These are phyloP conservation scores for Dryas iulia DNA, from an alignment of 1,140 invertebrate genomes.

Conservation along the genomic window DNA sequence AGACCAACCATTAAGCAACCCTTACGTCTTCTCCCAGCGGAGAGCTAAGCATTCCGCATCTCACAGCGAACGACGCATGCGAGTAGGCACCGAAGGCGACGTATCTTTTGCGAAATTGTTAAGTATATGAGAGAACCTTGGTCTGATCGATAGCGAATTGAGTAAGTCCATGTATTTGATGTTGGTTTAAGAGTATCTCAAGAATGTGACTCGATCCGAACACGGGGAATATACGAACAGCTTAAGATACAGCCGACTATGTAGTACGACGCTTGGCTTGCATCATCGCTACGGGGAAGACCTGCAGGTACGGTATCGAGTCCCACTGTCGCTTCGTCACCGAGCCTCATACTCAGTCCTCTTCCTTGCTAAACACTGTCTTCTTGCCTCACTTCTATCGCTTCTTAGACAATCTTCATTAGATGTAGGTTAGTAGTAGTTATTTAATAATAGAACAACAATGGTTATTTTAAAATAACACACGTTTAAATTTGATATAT, in stretches of 20 bases:
- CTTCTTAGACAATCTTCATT: constrained; percentile 19
- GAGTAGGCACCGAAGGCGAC: constrained; percentile 57
- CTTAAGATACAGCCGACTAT: constrained; percentile 40
- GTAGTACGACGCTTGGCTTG: constrained; percentile 64
- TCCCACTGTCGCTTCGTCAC: constrained; percentile 45
- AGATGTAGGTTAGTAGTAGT: constrained; percentile 7
- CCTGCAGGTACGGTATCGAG: constrained; percentile 46
- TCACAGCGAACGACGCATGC: constrained; percentile 74
- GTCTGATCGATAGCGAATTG: constrained; percentile 26
- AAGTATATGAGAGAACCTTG: constrained; percentile 27
- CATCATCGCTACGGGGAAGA: constrained; percentile 49
- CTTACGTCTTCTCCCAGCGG: constrained; percentile 57
- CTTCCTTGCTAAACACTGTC: constrained; percentile 20
- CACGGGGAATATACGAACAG: constrained; percentile 23
- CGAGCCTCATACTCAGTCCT: constrained; percentile 30
- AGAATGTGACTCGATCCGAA: background rate
- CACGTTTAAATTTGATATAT: background rate
- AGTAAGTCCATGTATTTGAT: background rate
- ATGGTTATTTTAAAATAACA: background rate
- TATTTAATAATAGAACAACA: background rate
- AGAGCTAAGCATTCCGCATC: constrained; percentile 63
- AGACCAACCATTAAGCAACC: background rate
- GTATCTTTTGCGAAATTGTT: constrained; percentile 41
- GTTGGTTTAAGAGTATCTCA: background rate
- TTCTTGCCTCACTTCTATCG: constrained; percentile 16